A percentile compares a stretch with the other conserved stretches of the same genome.
Conservation (phyloP, 2,888 invertebrate genomes). For the Drosophila meridiana region DNA sequence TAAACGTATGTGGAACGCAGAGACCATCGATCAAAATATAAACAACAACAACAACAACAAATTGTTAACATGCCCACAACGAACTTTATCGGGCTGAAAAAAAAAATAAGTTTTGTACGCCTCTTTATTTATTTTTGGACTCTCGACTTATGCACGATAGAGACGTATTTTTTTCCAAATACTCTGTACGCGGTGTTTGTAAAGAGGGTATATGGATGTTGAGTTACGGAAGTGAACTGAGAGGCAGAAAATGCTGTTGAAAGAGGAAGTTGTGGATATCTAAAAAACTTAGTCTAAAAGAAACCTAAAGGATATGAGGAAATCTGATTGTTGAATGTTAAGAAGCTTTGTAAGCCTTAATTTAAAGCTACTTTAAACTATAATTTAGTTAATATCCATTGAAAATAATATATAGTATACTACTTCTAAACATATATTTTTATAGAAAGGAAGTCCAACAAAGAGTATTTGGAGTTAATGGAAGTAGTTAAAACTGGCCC, state of each 20-base stretch:
- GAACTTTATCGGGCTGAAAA: conserved; percentile 66
- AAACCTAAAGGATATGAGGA: neutral
- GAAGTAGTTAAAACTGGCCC: too few species aligned
- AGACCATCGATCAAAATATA: conserved; percentile 69
- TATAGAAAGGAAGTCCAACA: too few species aligned
- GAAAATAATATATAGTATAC: neutral
- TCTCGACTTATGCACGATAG: conserved; percentile 36
- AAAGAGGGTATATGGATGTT: neutral
- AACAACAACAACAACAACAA: conserved; percentile 18
- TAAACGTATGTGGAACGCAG: conserved; percentile 57
- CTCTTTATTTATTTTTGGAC: conserved; percentile 64
- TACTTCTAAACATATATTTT: neutral
- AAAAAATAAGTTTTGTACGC: conserved; percentile 58
- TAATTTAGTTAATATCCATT: neutral
- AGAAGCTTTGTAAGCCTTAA: neutral
- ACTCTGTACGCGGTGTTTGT: neutral
- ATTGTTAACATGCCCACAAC: conserved; percentile 62
- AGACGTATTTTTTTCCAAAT: conserved; percentile 2
- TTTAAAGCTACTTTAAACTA: neutral
- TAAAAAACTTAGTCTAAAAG: neutral
- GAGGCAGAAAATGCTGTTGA: neutral
- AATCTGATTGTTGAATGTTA: too few species aligned
- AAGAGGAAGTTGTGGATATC: neutral
- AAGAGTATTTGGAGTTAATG: too few species aligned
- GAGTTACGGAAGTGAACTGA: neutral